Evolutionary conservation across 2,888 invertebrate species (phyloP).

Genomic region (Andrena trimmerana): DNA sequence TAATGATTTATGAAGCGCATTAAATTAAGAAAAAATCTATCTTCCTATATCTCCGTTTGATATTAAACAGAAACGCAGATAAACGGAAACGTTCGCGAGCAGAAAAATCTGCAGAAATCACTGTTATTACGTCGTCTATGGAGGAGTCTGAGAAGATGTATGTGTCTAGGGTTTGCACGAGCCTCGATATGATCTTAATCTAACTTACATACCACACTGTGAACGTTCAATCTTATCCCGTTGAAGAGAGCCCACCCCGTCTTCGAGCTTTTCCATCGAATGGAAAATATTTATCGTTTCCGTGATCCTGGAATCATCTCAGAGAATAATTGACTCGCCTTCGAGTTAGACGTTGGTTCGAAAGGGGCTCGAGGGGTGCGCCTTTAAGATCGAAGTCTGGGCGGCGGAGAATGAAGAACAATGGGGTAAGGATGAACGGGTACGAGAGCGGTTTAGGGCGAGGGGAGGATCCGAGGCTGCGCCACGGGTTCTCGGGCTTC

Average conservation of each 20-base stretch:
- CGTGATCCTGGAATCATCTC: constrained; percentile 15
- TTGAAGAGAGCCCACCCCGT: neutral
- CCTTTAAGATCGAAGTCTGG: constrained; percentile 75
- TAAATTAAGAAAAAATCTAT: too few relatives aligned
- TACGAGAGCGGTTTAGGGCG: constrained; percentile 61
- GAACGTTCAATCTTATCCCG: neutral
- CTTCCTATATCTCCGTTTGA: too few relatives aligned
- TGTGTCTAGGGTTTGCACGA: neutral
- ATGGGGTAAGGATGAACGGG: constrained; percentile 68
- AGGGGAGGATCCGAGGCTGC: constrained; percentile 59
- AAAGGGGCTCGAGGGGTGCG: constrained; percentile 62
- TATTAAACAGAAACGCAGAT: too few relatives aligned
- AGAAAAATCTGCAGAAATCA: too few relatives aligned
- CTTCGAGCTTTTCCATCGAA: neutral
- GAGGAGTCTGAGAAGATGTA: neutral
- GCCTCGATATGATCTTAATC: neutral
- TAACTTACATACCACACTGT: neutral
- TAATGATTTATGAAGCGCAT: too few relatives aligned
- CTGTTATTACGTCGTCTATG: too few relatives aligned
- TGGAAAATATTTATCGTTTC: constrained; percentile 53
- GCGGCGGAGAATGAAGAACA: constrained; percentile 74
- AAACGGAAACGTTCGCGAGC: too few relatives aligned
- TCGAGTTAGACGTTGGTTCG: constrained; percentile 41
- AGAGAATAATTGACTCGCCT: constrained; percentile 53
- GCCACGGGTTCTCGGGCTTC: constrained; percentile 66